phyloP scores from a whole-genome alignment of 2,797 vertebrate species.

The Gallirallus australis region DNA sequence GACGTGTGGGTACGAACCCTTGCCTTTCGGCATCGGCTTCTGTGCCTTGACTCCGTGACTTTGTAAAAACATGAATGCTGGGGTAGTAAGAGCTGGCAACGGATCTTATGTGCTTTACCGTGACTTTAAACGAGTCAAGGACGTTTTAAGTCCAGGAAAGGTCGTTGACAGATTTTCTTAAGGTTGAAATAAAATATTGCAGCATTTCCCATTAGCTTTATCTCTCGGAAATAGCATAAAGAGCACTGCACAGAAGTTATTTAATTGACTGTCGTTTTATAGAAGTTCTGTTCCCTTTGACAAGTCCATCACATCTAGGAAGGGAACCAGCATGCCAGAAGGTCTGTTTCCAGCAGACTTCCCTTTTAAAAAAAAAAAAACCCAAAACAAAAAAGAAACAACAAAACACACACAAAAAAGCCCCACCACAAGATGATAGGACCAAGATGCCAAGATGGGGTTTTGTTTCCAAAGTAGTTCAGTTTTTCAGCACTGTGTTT shows the following conservation, averaged over 20 bases:
- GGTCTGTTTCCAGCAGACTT: background rate
- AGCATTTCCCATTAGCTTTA: background rate
- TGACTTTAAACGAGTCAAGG: constrained; percentile 32
- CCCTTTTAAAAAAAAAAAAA: background rate
- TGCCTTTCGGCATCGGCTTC: background rate
- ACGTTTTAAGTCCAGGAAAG: constrained; percentile 37
- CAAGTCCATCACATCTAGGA: background rate
- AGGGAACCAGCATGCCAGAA: background rate
- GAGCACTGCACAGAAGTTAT: background rate
- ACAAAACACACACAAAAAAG: too few relatives aligned
- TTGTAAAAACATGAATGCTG: constrained; percentile 3
- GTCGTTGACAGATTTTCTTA: constrained; percentile 31
- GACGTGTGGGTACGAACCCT: constrained; percentile 83
- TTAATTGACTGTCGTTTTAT: constrained; percentile 25
- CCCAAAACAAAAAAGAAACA: too few relatives aligned
- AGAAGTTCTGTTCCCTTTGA: constrained; percentile 18
- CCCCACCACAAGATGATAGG: background rate
- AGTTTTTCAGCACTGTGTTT: background rate
- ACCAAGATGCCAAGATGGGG: accelerated
- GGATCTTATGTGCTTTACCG: background rate
- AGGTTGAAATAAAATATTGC: constrained; percentile 50
- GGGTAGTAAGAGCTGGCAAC: constrained; percentile 30
- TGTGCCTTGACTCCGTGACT: background rate
- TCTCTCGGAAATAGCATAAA: constrained; percentile 10
- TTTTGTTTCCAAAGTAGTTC: background rate